A percentile compares a stretch with the other conserved stretches of the same genome.
These are phyloP conservation scores for Nephrotoma guestfalica DNA, from an alignment of 2,888 invertebrate species.

Conservation along the genomic window DNA sequence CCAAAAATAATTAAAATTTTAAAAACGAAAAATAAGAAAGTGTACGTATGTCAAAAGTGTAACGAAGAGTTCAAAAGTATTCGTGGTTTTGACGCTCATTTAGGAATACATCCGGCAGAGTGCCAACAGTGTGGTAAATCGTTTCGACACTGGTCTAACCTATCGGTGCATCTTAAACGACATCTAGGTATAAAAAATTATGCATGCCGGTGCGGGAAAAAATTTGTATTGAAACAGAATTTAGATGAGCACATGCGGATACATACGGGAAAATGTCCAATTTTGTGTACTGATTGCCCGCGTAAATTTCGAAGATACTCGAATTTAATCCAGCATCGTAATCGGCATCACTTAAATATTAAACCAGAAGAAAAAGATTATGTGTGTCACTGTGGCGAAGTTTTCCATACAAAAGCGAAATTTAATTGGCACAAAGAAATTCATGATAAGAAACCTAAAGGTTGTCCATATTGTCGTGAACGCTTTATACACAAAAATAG, in stretches of 20 bases:
- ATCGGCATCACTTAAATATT: constrained; percentile 59
- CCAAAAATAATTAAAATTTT: not conserved
- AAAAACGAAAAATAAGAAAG: constrained; percentile 20
- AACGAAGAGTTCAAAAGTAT: constrained; percentile 52
- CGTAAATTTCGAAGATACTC: constrained; percentile 70
- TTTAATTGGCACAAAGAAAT: constrained; percentile 76
- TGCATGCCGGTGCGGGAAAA: constrained; percentile 64
- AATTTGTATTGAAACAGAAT: constrained; percentile 70
- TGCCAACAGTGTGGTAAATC: constrained; percentile 70
- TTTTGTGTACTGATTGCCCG: constrained; percentile 67
- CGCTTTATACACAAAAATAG: constrained; percentile 75
- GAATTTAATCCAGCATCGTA: constrained; percentile 71
- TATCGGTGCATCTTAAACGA: constrained; percentile 62
- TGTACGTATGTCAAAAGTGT: constrained; percentile 42
- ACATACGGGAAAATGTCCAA: constrained; percentile 66
- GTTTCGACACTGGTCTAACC: constrained; percentile 57
- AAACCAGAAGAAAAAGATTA: constrained; percentile 56
- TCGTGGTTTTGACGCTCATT: constrained; percentile 53
- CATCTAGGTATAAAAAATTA: constrained; percentile 63
- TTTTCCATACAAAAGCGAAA: constrained; percentile 71
- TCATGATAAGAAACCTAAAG: constrained; percentile 67
- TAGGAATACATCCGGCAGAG: constrained; percentile 67
- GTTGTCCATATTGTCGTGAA: constrained; percentile 73
- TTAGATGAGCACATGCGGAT: constrained; percentile 67
- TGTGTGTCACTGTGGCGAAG: constrained; percentile 65